Conservation (phyloP, 2,888 invertebrate species). For the Cryptus viduatorius region DNA sequence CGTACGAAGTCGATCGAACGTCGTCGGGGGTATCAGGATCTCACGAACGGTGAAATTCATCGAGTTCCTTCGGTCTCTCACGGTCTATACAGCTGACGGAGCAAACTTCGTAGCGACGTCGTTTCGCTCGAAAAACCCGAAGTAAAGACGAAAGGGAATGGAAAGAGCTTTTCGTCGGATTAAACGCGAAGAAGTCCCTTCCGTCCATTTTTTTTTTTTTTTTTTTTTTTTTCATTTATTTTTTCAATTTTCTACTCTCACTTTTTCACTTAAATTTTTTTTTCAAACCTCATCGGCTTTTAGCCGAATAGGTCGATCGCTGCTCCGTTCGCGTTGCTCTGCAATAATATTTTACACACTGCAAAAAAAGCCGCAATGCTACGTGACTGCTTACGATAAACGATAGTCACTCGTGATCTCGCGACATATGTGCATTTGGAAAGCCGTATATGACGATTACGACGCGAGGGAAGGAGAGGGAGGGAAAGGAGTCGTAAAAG, state of each 20-base stretch:
- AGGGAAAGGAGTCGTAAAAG: conserved; percentile 49
- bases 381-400: conserved; percentile 41
- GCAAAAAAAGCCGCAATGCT: not conserved
- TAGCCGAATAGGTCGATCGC: not conserved
- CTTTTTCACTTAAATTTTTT: not conserved
- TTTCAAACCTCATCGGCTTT: not conserved
- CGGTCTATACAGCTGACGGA: conserved; percentile 11
- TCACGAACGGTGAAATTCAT: conserved; percentile 25
- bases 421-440: conserved; percentile 45
- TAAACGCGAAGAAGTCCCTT: conserved; percentile 33
- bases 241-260: conserved; percentile 9
- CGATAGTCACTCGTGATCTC: conserved; percentile 6
- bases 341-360: not conserved
- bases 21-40: conserved; percentile 47
- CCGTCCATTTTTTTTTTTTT: not conserved
- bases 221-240: conserved; percentile 18
- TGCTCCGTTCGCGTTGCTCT: not conserved
- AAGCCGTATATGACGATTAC: conserved; percentile 50
- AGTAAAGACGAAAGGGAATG: conserved; percentile 1
- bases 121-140: not conserved
- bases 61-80: not conserved
- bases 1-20: conserved; percentile 49
- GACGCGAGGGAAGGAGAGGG: not conserved
- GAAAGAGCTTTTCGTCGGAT: conserved; percentile 41
- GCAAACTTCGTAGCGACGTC: conserved; percentile 32